phyloP scores from a whole-genome alignment of 1,140 invertebrate genomes.

The Pseudomyrmex pallidus region DNA sequence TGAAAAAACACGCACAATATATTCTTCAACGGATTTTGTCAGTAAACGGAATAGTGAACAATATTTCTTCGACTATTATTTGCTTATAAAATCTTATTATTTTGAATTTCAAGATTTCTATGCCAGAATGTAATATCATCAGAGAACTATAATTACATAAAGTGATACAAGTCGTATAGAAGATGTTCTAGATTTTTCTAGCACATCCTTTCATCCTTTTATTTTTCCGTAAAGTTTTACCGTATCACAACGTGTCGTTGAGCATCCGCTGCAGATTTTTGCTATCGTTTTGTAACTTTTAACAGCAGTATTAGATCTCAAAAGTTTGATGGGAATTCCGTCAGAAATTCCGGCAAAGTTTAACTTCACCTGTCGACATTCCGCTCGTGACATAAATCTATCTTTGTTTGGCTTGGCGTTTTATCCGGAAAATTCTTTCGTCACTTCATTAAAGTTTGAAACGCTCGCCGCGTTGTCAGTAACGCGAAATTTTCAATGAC shows the following conservation, averaged over 20 bases:
- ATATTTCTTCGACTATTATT: no score
- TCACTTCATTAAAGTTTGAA: constrained; percentile 53
- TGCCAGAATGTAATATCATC: no score
- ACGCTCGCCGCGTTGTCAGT: constrained; percentile 1
- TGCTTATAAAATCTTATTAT: no score
- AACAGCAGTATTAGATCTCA: constrained; percentile 49
- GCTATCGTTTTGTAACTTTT: constrained; percentile 36
- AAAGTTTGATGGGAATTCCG: constrained; percentile 54
- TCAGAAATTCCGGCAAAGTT: constrained; percentile 29
- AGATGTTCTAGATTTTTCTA: neutral
- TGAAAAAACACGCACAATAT: neutral
- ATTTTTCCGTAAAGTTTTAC: neutral
- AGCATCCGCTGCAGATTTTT: constrained; percentile 37
- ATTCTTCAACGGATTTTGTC: neutral
- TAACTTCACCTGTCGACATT: constrained; percentile 27
- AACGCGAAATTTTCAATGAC: constrained; percentile 8
- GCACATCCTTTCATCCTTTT: neutral
- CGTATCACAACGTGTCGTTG: neutral
- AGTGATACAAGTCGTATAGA: neutral
- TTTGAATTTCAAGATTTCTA: no score
- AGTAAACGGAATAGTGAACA: no score
- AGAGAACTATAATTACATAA: neutral
- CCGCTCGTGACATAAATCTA: constrained; percentile 1
- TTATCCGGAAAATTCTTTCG: constrained; percentile 50
- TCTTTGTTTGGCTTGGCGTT: constrained; percentile 42